These are phyloP conservation scores for Hylomyscus alleni DNA, from an alignment of 2,797 vertebrate species.

Conservation along the genomic window DNA sequence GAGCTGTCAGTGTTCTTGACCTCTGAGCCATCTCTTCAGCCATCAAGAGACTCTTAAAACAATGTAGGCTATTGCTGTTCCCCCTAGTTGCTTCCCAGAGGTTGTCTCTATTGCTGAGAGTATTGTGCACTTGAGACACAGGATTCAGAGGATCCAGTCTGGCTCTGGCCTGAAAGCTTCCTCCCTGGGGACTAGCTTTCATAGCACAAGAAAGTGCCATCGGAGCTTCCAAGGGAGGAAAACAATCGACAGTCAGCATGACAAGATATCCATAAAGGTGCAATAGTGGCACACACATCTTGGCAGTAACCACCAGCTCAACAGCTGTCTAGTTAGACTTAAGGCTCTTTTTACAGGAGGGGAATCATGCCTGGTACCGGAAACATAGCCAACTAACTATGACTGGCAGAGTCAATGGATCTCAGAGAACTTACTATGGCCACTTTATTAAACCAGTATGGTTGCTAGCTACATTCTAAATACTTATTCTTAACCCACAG, in stretches of 20 bases:
- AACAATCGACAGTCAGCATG: background rate
- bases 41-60: background rate
- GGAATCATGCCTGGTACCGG: background rate
- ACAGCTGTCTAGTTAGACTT: background rate
- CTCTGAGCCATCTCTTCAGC: background rate
- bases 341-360: background rate
- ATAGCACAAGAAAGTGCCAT: background rate
- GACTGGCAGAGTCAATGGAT: background rate
- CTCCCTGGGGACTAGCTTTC: background rate
- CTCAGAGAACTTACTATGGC: background rate
- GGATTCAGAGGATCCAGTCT: background rate
- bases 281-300: background rate
- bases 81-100: background rate
- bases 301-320: background rate
- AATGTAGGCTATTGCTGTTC: background rate
- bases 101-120: background rate
- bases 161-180: background rate
- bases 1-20: no score
- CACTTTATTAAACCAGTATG: background rate
- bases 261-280: background rate
- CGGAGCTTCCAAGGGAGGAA: background rate
- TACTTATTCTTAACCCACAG: background rate
- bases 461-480: background rate
- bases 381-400: background rate
- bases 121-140: background rate